Evolutionary conservation across 2,888 invertebrate genomes (phyloP).

Genomic region (Tanytarsus gracilentus): DNA sequence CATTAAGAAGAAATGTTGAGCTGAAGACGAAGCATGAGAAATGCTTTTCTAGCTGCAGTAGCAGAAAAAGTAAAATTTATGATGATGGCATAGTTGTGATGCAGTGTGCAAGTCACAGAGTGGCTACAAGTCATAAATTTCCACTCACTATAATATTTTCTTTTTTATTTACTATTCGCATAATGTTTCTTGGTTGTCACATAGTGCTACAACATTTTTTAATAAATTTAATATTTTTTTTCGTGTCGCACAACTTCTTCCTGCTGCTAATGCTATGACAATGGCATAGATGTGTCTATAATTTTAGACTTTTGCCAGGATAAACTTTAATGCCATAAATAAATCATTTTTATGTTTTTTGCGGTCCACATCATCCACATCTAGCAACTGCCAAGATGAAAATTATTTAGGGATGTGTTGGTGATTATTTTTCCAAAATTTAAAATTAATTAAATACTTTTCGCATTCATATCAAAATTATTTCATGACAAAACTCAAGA

Average conservation of each 20-base stretch:
- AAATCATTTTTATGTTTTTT: slow-evolving; percentile 26
- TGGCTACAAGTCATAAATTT: slow-evolving; percentile 20
- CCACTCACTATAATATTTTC: neutral
- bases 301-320: slow-evolving; percentile 11
- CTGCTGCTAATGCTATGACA: neutral
- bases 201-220: neutral
- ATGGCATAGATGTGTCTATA: neutral
- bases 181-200: slow-evolving; percentile 5
- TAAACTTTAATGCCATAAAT: slow-evolving; percentile 24
- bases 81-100: slow-evolving; percentile 18
- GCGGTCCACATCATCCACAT: slow-evolving; percentile 22
- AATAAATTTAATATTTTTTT: neutral
- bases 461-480: too few relatives aligned
- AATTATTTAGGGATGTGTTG: too few relatives aligned
- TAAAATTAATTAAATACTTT: too few relatives aligned
- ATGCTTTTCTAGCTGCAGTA: neutral
- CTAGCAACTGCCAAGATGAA: neutral
- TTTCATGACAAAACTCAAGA: too few relatives aligned
- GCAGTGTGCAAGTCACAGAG: slow-evolving; percentile 14
- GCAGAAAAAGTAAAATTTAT: slow-evolving; percentile 10
- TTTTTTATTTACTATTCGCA: slow-evolving; percentile 22
- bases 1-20: slow-evolving; percentile 19
- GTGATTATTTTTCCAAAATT: too few relatives aligned
- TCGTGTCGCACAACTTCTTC: neutral
- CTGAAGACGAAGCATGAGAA: neutral